Percentiles rank a stretch among this genome's conserved stretches.
phyloP scores from a whole-genome alignment of 2,888 invertebrate genomes.

The Orthosia incerta region DNA sequence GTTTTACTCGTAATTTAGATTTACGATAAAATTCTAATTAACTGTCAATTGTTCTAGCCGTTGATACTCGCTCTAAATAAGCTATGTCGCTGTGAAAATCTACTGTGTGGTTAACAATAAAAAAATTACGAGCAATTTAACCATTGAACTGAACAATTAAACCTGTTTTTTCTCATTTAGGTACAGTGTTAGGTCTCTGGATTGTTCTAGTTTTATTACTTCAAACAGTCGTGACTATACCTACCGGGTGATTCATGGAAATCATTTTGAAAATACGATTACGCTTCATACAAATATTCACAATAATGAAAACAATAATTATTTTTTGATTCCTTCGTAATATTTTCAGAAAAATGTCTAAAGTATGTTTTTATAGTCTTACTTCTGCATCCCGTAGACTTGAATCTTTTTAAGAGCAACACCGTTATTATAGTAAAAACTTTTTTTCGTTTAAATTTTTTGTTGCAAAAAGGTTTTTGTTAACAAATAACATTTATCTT shows the following conservation, averaged over 20 bases:
- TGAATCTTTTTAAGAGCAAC: neutral
- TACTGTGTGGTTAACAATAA: constrained; percentile 38
- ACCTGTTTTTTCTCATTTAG: constrained; percentile 32
- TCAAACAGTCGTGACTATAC: neutral
- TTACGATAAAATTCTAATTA: constrained; percentile 70
- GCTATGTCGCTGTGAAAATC: constrained; percentile 53
- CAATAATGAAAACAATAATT: neutral
- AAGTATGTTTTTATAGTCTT: neutral
- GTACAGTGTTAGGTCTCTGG: constrained; percentile 23
- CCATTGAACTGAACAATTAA: constrained; percentile 45
- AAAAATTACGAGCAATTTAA: constrained; percentile 51
- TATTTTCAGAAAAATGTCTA: neutral
- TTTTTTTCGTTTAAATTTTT: neutral
- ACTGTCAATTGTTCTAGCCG: constrained; percentile 69
- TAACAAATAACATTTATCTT: constrained; percentile 1
- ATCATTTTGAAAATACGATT: neutral
- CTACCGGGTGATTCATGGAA: neutral
- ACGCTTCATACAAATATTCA: neutral
- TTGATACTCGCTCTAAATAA: constrained; percentile 64
- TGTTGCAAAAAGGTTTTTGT: constrained; percentile 6
- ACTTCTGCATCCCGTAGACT: neutral
- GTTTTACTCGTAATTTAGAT: constrained; percentile 71
- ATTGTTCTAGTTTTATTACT: constrained; percentile 30
- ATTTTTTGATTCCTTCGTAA: neutral
- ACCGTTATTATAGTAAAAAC: neutral